Evolutionary conservation across 2,888 invertebrate species (phyloP).

Genomic region (Drosophila paracracens): DNA sequence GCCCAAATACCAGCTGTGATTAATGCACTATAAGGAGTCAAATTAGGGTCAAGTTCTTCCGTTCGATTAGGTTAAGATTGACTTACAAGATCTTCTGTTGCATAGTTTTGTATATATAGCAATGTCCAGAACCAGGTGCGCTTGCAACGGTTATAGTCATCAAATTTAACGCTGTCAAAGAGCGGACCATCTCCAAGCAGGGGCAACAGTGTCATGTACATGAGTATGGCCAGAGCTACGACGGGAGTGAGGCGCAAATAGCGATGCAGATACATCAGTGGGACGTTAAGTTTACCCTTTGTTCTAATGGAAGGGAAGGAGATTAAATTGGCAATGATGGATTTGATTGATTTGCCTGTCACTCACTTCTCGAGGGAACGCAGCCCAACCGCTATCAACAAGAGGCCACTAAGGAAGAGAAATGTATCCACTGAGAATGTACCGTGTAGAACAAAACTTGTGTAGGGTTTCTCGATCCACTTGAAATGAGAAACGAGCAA

Average conservation of each 20-base stretch:
- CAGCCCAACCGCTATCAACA: constrained; percentile 83
- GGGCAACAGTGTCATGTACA: constrained; percentile 85
- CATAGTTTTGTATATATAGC: constrained; percentile 86
- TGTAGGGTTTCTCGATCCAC: constrained; percentile 71
- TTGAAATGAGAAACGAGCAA: constrained; percentile 23
- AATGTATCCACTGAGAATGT: constrained; percentile 87
- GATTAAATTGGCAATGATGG: constrained; percentile 42
- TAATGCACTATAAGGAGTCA: constrained; percentile 83
- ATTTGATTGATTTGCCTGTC: not conserved
- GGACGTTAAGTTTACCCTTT: constrained; percentile 79
- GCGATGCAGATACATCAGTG: constrained; percentile 83
- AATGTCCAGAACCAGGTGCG: constrained; percentile 85
- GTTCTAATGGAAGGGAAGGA: constrained; percentile 45
- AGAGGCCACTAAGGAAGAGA: constrained; percentile 87
- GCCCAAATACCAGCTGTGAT: constrained; percentile 87
- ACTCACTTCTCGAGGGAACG: constrained; percentile 74
- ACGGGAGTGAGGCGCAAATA: constrained; percentile 86
- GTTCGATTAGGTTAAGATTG: accelerated
- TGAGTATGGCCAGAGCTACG: constrained; percentile 85
- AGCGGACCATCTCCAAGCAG: constrained; percentile 86
- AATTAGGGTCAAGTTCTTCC: not conserved
- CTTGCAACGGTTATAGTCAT: constrained; percentile 78
- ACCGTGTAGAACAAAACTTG: constrained; percentile 82
- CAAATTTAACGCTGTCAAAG: constrained; percentile 82
- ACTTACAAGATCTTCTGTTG: constrained; percentile 75